Percentiles rank a stretch among this genome's conserved stretches.
phyloP scores from a whole-genome alignment of 2,113 vertebrate genomes.

The Hippocampus mohnikei region DNA sequence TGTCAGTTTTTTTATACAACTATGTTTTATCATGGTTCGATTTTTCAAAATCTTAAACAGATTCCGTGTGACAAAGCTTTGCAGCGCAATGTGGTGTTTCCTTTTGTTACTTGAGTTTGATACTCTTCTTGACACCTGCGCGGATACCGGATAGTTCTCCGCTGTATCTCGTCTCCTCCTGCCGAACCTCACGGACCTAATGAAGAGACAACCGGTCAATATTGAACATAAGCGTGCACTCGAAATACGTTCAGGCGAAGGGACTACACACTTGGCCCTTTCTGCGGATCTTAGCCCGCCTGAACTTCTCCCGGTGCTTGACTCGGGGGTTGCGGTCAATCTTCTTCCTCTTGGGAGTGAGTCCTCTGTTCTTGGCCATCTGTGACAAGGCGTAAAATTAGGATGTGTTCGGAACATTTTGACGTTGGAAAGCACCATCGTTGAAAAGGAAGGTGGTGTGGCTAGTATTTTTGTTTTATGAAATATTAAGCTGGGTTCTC shows the following conservation, averaged over 20 bases:
- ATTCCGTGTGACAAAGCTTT: neutral
- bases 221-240: neutral
- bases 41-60: neutral
- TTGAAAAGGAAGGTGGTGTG: neutral
- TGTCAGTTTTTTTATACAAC: slow-evolving; percentile 8
- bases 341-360: slow-evolving; percentile 92
- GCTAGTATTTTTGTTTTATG: neutral
- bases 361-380: slow-evolving; percentile 87
- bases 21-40: neutral
- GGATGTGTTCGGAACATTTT: neutral
- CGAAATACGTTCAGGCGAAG: neutral
- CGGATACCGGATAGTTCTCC: slow-evolving; percentile 92
- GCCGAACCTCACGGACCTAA: slow-evolving; percentile 83
- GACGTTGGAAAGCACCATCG: neutral
- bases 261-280: slow-evolving; percentile 81
- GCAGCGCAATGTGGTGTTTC: neutral
- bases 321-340: slow-evolving; percentile 94
- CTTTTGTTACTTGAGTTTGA: slow-evolving; percentile 81
- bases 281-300: slow-evolving; percentile 87
- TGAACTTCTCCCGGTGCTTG: slow-evolving; percentile 92
- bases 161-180: slow-evolving; percentile 78
- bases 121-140: slow-evolving; percentile 91
- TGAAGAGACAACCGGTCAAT: slow-evolving; percentile 11
- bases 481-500: neutral
- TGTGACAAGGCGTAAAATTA: slow-evolving; percentile 35